Evolutionary conservation across 2,888 invertebrate genomes (phyloP), one percentile per base, ranked within the genome.

Genomic region (Acleris emargana): DNA sequence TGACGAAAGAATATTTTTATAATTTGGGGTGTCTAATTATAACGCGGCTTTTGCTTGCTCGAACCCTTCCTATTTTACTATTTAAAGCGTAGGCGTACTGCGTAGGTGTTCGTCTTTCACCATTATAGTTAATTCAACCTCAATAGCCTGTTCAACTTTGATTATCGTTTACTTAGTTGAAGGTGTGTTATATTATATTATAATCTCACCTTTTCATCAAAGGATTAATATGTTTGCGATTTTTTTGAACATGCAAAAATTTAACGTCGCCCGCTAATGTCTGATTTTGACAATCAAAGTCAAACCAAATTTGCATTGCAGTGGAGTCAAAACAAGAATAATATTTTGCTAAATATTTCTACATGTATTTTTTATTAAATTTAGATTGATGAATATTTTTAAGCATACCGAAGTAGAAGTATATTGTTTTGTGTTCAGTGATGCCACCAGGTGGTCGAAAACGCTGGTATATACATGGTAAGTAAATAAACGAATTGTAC

Each of bases 381-480:
- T 53, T 13, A 13, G 1, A 50, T 71, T 69, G 50, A 63, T 62
- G 66, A 64, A 57, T 63, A 51, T 55, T 64, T 54, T 51, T 51
- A 58, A 58, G 25, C 53, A 50, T 53, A 63, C 67, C 45, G 52
- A 38, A 16, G 45, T 49, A 64, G 66, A 64, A 59, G 64, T 42
- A 57, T 66, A 69, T 68, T 68, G 68, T 73, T 67, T 68, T 66
- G 42, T 50, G 32, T 60, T 51, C 47, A 66, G 64, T 66, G 68
- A 93, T 94, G 72, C 87, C 93, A 71, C 93, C 94, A 80, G 93
- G 95, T 83, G 95, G 95, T 73, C 91, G 96, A 79, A 96, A 96
- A 89, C 95, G 95, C 79, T 96, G 96, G 96, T 95, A 95, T 79
- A 87, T 96, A 75, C 95, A 95, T 89, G 95, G 96, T 96, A 94